Conservation (phyloP, 2,797 vertebrate genomes). For the Falco berigora region DNA sequence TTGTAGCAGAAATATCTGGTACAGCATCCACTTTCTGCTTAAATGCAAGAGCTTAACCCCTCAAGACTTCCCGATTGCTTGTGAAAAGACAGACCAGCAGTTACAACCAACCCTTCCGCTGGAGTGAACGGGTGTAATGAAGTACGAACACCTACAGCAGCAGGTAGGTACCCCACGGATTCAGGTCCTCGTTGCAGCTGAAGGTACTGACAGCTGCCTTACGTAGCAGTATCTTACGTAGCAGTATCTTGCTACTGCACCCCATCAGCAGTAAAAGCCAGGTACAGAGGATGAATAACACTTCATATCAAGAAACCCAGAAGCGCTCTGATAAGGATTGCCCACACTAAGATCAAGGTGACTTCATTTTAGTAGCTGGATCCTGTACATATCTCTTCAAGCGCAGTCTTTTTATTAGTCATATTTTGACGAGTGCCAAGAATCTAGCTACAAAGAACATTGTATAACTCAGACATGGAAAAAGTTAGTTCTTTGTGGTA, state of each 20-base stretch:
- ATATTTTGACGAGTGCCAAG: slow-evolving; percentile 5
- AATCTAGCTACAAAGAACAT: slow-evolving; percentile 9
- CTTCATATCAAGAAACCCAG: neutral
- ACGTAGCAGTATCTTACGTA: fast-evolving
- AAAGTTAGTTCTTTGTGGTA: slow-evolving; percentile 45
- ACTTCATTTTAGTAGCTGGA: neutral
- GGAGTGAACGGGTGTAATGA: neutral
- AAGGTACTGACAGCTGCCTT: neutral
- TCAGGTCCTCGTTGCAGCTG: neutral
- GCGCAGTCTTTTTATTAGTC: slow-evolving; percentile 16
- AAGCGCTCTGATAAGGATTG: neutral
- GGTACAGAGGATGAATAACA: neutral
- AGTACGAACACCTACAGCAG: neutral
- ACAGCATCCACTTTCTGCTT: neutral
- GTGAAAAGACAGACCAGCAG: neutral
- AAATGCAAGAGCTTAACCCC: neutral
- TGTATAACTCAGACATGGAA: slow-evolving; percentile 35
- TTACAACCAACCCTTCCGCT: neutral
- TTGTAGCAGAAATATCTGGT: neutral
- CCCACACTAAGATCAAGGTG: neutral
- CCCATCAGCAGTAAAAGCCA: neutral
- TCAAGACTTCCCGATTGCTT: neutral
- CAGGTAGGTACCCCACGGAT: neutral
- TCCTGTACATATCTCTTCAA: neutral
- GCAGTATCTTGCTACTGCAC: neutral